These are phyloP conservation scores for Orius insidiosus DNA, from an alignment of 1,140 invertebrate species.

Conservation along the genomic window DNA sequence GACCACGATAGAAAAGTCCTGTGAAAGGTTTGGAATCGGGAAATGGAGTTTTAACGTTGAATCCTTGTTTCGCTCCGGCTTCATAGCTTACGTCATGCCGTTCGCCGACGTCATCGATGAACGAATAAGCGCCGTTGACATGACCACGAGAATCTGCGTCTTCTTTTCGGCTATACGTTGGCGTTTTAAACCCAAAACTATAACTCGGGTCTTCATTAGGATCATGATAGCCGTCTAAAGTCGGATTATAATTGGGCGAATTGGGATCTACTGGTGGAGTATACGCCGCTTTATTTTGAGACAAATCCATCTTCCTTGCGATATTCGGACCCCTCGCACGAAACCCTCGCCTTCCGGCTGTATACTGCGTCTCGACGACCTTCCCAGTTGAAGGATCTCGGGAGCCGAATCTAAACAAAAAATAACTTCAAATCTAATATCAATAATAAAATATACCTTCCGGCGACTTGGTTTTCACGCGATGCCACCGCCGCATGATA, in stretches of 20 bases:
- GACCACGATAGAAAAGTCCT: slow-evolving; percentile 32
- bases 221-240: slow-evolving; percentile 47
- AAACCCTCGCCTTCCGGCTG: slow-evolving; percentile 52
- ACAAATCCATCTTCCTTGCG: slow-evolving; percentile 45
- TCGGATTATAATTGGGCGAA: slow-evolving; percentile 26
- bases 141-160: slow-evolving; percentile 37
- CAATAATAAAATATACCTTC: slow-evolving; percentile 18
- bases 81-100: slow-evolving; percentile 53
- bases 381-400: slow-evolving; percentile 43
- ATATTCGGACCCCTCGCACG: slow-evolving; percentile 48
- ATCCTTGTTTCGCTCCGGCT: slow-evolving; percentile 48
- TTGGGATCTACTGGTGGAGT: slow-evolving; percentile 21
- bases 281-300: slow-evolving; percentile 35
- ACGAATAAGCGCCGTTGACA: slow-evolving; percentile 39
- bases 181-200: slow-evolving; percentile 41
- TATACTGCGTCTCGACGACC: slow-evolving; percentile 46
- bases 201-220: slow-evolving; percentile 55
- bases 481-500: slow-evolving; percentile 21
- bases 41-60: slow-evolving; percentile 47
- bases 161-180: slow-evolving; percentile 44
- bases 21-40: slow-evolving; percentile 33
- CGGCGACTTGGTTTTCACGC: slow-evolving; percentile 22
- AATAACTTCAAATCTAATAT: background rate
- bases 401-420: slow-evolving; percentile 35
- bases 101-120: slow-evolving; percentile 49